Conservation (phyloP, 2,797 vertebrate species). For the Pangasius djambal region DNA sequence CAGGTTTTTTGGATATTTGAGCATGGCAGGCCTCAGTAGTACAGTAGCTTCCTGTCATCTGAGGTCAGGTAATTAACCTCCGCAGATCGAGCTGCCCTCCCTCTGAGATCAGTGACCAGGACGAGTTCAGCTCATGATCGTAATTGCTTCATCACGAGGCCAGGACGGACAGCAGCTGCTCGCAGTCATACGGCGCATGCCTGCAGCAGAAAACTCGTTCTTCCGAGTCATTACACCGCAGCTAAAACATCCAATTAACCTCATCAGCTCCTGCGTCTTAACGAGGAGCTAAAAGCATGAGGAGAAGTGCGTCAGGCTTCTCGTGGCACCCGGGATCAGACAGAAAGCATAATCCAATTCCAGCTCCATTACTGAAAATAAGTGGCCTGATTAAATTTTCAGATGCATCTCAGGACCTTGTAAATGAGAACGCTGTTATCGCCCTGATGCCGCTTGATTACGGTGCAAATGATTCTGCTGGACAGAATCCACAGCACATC, state of each 20-base stretch:
- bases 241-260: constrained; percentile 69
- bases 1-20: constrained; percentile 23
- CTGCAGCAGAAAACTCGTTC: constrained; percentile 34
- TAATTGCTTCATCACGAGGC: constrained; percentile 57
- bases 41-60: constrained; percentile 52
- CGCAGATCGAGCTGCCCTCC: constrained; percentile 63
- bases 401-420: constrained; percentile 64
- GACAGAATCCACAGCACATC: constrained; percentile 30
- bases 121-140: constrained; percentile 44
- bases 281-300: constrained; percentile 61
- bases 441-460: constrained; percentile 65
- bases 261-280: constrained; percentile 63
- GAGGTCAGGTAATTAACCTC: constrained; percentile 66
- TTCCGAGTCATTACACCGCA: constrained; percentile 60
- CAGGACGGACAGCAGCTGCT: constrained; percentile 34
- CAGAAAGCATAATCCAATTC: constrained; percentile 68
- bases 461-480: constrained; percentile 58
- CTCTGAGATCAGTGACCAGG: constrained; percentile 50
- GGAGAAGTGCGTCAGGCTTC: constrained; percentile 47
- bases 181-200: constrained; percentile 34
- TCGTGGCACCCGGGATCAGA: constrained; percentile 48
- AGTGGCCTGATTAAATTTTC: constrained; percentile 72
- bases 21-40: neutral
- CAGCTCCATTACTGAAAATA: constrained; percentile 69
- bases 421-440: constrained; percentile 65